Evolutionary conservation across 2,888 invertebrate genomes (phyloP).

Genomic region (Acanthosepion lycidas): DNA sequence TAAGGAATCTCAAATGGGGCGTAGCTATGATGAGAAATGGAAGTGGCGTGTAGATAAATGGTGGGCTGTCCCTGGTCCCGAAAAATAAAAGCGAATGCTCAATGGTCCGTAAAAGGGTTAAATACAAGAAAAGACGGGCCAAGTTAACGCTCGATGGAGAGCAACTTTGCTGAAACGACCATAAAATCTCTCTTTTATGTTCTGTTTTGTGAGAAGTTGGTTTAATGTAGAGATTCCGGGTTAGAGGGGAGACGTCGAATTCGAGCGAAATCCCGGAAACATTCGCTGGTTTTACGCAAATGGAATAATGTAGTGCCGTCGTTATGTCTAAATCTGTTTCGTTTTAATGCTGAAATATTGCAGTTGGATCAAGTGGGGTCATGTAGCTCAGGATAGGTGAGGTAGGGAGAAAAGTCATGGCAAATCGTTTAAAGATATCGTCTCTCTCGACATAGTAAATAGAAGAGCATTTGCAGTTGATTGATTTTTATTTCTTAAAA

Average conservation of each 20-base stretch:
- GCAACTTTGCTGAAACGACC: neutral
- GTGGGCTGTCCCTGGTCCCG: neutral
- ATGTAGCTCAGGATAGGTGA: neutral
- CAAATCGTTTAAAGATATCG: neutral
- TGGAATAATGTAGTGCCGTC: slow-evolving; percentile 12
- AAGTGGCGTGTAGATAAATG: neutral
- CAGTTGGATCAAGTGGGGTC: neutral
- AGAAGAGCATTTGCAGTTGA: neutral
- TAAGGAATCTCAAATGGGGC: neutral
- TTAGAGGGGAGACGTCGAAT: neutral
- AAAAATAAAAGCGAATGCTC: neutral
- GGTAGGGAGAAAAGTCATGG: too few species aligned
- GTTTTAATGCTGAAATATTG: neutral
- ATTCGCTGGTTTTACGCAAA: slow-evolving; percentile 33
- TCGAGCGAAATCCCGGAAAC: neutral
- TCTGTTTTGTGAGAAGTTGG: neutral
- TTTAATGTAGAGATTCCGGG: neutral
- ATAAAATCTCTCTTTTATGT: slow-evolving; percentile 12
- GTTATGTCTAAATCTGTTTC: neutral
- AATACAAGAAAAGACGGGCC: neutral
- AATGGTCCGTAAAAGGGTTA: slow-evolving; percentile 21
- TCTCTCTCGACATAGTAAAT: neutral
- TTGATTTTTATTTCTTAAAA: neutral
- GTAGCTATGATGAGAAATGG: neutral
- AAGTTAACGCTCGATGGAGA: too few species aligned